Base-by-base conservation (phyloP, 2,888 invertebrate genomes). In the Drosophila macrospina region DNA sequence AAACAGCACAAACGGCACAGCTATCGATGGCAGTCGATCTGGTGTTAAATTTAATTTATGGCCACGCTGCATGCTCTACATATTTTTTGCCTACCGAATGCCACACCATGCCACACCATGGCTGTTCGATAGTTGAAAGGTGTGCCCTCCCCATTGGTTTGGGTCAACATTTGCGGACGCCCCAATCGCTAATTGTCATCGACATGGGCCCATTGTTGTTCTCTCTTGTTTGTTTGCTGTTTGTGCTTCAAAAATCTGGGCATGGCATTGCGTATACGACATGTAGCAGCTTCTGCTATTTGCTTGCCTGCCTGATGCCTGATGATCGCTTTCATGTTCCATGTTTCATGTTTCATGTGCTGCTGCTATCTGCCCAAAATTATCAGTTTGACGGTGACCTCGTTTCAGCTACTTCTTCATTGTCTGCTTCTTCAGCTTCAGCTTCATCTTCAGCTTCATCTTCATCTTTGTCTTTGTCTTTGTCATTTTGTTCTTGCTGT, bases 11-110 rank as follows among this genome's bases (percentile, higher is more conserved):
- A 10, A n/a, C 8, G n/a, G n/a, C n/a, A n/a, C n/a, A 10, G 65
- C 69, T 84, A 84, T 88, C 89, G 75, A 62, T 74, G 68, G 47
- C 68, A 62, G 51, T 75, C 81, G 81, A 84, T 84, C 84, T 86
- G 79, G 87, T 88, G 84, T 88, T 86, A 85, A 88, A 85, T 89
- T 89, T 89, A 86, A 86, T 86, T 86, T 86, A 86, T 86, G 89
- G 85, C 88, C 85, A 85, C 75, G 87, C 73, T 81, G 73, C 85
- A 85, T 85, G 86, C 86, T 87, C 88, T 87, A 87, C 87, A 84
- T 86, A 88, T 82, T 82, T 82, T 78, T 78, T 73, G 69, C 78
- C 72, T 67, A 47, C 54, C 41, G 20, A 15, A 10, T 50, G 45
- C 56, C 65, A 51, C 62, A 62, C 30, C 60, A 54, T 37, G 45